Conservation (phyloP, 2,888 invertebrate genomes). For the Omphaloscelis lunosa region DNA sequence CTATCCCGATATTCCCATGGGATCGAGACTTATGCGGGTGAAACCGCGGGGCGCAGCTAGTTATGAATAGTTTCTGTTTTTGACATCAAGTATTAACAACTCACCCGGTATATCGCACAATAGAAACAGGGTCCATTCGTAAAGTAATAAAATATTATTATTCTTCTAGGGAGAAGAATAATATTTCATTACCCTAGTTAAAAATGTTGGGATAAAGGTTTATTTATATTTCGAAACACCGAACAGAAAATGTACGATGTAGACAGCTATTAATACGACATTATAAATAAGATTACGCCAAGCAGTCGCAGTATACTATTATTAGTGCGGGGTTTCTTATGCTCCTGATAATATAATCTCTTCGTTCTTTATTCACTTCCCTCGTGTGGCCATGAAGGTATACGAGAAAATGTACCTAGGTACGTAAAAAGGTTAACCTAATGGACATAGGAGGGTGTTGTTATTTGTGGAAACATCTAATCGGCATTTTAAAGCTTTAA, state of each 20-base stretch:
- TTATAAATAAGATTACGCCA: conserved; percentile 28
- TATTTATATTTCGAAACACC: conserved; percentile 1
- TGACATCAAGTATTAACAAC: neutral
- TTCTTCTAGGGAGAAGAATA: too few relatives aligned
- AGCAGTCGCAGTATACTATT: conserved; percentile 12
- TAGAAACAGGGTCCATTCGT: neutral
- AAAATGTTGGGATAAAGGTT: neutral
- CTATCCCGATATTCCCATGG: too few relatives aligned
- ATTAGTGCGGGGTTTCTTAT: conserved; percentile 13
- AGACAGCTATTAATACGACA: neutral
- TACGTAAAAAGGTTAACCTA: neutral
- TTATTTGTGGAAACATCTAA: neutral
- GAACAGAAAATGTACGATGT: conserved; percentile 23
- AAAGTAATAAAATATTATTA: conserved; percentile 1
- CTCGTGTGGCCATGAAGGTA: neutral
- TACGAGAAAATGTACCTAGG: conserved; percentile 7
- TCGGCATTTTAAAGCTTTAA: neutral
- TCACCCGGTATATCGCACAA: neutral
- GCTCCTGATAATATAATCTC: conserved; percentile 16
- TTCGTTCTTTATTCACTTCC: conserved; percentile 12
- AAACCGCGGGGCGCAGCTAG: too few relatives aligned
- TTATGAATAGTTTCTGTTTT: neutral
- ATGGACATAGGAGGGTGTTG: neutral
- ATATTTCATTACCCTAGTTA: too few relatives aligned
- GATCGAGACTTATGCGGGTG: too few relatives aligned